Conservation (phyloP, 2,888 invertebrate genomes). For the Urechis unicinctus region DNA sequence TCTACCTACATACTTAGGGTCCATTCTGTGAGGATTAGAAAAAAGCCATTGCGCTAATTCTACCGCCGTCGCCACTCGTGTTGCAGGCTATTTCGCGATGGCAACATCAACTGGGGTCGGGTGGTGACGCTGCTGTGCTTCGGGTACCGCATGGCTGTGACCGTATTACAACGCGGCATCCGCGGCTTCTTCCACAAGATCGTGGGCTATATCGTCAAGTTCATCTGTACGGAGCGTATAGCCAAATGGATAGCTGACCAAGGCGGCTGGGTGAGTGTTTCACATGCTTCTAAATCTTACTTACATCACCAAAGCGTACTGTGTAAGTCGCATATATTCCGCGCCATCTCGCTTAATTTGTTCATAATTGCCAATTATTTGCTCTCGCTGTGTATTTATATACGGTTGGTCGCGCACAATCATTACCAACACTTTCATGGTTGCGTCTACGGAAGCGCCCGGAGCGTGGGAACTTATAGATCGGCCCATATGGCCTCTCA, state of each 20-base stretch:
- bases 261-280: slow-evolving; percentile 48
- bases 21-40: too few species aligned
- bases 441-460: too few species aligned
- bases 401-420: too few species aligned
- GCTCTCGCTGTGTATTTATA: too few species aligned
- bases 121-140: slow-evolving; percentile 46
- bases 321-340: too few species aligned
- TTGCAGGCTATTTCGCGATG: slow-evolving; percentile 41
- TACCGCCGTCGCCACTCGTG: background rate
- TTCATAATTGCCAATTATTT: too few species aligned
- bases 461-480: too few species aligned
- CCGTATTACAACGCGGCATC: slow-evolving; percentile 30
- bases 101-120: slow-evolving; percentile 45
- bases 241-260: slow-evolving; percentile 46
- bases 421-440: too few species aligned
- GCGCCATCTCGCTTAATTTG: too few species aligned
- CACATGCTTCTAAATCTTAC: background rate
- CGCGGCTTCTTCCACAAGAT: slow-evolving; percentile 37
- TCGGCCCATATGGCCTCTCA: too few species aligned
- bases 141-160: slow-evolving; percentile 46
- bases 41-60: background rate
- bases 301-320: too few species aligned
- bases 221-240: slow-evolving; percentile 39
- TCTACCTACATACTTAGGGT: too few species aligned
- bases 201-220: slow-evolving; percentile 37